Conservation (phyloP, 2,797 vertebrate genomes). For the Heliangelus exortis region DNA sequence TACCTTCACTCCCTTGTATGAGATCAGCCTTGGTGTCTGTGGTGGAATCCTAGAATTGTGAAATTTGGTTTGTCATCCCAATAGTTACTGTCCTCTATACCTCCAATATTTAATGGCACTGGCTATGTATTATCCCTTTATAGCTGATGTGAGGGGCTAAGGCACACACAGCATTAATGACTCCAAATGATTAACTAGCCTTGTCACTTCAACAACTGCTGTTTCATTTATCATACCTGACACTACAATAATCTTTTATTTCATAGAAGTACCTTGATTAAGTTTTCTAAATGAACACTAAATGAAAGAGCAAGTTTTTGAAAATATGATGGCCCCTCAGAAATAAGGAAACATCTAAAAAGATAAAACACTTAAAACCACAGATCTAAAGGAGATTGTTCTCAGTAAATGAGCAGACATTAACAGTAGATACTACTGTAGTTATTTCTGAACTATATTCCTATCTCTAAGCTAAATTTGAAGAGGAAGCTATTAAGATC, state of each 20-base stretch:
- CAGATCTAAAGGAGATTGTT: background rate
- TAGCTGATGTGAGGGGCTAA: background rate
- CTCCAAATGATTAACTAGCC: background rate
- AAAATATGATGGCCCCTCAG: background rate
- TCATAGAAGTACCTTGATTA: background rate
- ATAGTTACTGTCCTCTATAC: background rate
- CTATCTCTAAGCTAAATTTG: background rate
- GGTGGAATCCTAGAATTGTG: fast-evolving
- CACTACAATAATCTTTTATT: background rate
- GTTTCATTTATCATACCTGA: background rate
- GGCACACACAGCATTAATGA: background rate
- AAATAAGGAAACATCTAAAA: background rate
- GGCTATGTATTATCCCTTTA: background rate
- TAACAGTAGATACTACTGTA: background rate
- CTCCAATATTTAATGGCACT: background rate
- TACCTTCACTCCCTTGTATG: background rate
- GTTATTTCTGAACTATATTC: background rate
- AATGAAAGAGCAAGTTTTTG: background rate
- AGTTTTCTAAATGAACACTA: background rate
- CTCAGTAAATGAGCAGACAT: background rate
- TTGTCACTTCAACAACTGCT: background rate
- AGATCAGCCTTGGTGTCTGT: background rate
- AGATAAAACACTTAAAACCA: background rate
- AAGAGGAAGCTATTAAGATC: background rate
- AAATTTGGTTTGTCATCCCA: background rate